These are phyloP conservation scores for Philhelius pedissequus DNA, from an alignment of 2,888 invertebrate species.

Conservation along the genomic window DNA sequence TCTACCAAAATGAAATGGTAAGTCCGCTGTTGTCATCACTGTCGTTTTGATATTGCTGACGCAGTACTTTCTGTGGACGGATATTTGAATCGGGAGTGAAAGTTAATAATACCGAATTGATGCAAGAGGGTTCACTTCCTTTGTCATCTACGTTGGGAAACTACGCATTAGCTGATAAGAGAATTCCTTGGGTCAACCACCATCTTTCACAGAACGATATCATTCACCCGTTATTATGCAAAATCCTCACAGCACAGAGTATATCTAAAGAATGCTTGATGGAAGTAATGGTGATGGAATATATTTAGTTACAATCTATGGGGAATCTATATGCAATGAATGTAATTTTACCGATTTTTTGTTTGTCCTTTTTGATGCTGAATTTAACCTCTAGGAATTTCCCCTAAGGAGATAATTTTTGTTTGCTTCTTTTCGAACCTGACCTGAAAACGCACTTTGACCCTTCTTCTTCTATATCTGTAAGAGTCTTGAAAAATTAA, in stretches of 20 bases:
- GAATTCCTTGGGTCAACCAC: conserved; percentile 41
- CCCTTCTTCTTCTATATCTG: no score
- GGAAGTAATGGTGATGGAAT: conserved; percentile 17
- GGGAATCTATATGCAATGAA: conserved; percentile 22
- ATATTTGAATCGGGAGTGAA: not conserved
- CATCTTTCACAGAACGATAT: conserved; percentile 16
- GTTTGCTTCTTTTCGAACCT: no score
- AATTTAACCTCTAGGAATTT: no score
- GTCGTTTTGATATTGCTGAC: conserved; percentile 7
- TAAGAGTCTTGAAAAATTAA: no score
- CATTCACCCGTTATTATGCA: conserved; percentile 19
- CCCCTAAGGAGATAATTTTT: no score
- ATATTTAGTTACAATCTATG: conserved; percentile 30
- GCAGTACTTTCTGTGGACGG: conserved; percentile 6
- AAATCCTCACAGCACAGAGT: conserved; percentile 12
- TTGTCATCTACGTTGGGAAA: conserved; percentile 4
- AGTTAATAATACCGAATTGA: conserved; percentile 34
- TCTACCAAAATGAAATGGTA: no score
- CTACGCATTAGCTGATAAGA: conserved; percentile 54
- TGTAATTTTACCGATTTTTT: no score
- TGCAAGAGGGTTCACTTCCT: conserved; percentile 18
- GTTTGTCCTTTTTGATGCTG: no score
- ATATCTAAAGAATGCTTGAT: conserved; percentile 26
- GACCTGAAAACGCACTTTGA: no score
- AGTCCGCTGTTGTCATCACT: not conserved